These are phyloP conservation scores for Paedocypris micromegethes DNA, from an alignment of 2,797 vertebrate genomes.

Conservation along the genomic window DNA sequence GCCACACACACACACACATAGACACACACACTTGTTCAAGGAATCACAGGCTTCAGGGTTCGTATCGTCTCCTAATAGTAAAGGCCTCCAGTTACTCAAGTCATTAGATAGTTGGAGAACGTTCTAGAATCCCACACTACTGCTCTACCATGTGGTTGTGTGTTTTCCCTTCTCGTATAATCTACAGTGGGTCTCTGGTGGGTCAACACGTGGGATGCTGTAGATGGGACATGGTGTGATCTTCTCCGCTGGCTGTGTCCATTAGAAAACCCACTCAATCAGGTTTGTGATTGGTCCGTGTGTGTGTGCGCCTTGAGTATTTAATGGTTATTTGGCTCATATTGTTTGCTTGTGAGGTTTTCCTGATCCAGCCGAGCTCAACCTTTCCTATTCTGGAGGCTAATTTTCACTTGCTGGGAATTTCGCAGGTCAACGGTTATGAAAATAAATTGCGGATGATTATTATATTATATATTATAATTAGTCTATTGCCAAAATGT, in stretches of 20 bases:
- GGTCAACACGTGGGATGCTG: slow-evolving; percentile 2
- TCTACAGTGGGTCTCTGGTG: slow-evolving; percentile 6
- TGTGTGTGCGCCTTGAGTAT: neutral
- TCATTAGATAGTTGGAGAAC: no score
- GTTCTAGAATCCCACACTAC: neutral
- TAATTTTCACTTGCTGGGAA: no score
- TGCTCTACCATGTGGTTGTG: neutral
- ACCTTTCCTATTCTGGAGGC: no score
- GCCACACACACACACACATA: slow-evolving; percentile 6
- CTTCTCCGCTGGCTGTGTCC: slow-evolving; percentile 24
- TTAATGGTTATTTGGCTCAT: neutral
- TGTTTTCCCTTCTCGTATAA: slow-evolving; percentile 9
- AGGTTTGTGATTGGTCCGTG: slow-evolving; percentile 39
- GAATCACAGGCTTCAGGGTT: neutral
- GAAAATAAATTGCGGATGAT: no score
- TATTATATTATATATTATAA: no score
- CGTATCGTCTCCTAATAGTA: no score
- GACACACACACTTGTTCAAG: neutral
- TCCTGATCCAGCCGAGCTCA: no score
- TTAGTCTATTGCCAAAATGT: no score
- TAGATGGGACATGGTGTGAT: slow-evolving; percentile 19
- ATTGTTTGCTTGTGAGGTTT: no score
- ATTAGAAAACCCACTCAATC: slow-evolving; percentile 55
- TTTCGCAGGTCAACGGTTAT: no score
- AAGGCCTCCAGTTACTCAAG: no score